phyloP scores from a whole-genome alignment of 1,140 invertebrate genomes.

The Drosophila kepulauana region DNA sequence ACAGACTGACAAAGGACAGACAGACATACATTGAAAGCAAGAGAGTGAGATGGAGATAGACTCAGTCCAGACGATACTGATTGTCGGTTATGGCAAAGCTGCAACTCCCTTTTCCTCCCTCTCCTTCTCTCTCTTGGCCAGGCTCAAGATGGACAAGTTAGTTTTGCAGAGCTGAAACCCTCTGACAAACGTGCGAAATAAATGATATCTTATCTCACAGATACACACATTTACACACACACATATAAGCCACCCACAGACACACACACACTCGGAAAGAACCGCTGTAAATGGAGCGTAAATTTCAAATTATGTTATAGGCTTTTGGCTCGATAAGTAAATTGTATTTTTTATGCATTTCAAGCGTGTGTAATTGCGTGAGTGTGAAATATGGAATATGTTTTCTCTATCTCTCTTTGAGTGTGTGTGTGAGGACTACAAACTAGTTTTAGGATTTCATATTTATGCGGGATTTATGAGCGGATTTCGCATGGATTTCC shows the following conservation, averaged over 20 bases:
- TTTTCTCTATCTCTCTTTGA: background rate
- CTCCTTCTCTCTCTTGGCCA: background rate
- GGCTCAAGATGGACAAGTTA: conserved; percentile 45
- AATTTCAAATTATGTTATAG: conserved; percentile 71
- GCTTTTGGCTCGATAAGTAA: conserved; percentile 64
- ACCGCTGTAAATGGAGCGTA: conserved; percentile 57
- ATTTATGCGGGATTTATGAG: conserved; percentile 37
- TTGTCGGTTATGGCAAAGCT: conserved; percentile 53
- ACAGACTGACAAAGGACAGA: background rate
- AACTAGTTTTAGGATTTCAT: conserved; percentile 21
- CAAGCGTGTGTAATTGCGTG: conserved; percentile 32
- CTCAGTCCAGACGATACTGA: conserved; percentile 43
- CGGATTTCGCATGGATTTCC: conserved; percentile 6
- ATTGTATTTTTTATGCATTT: conserved; percentile 47
- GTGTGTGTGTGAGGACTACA: background rate
- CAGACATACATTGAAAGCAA: conserved; percentile 4
- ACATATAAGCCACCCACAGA: conserved; percentile 2
- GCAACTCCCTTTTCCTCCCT: background rate
- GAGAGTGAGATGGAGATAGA: conserved; percentile 1
- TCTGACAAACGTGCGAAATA: conserved; percentile 60
- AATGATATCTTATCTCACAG: conserved; percentile 61
- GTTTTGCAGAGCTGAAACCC: conserved; percentile 42
- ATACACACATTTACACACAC: conserved; percentile 23
- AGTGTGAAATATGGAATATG: conserved; percentile 1
- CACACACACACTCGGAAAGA: background rate